Evolutionary conservation across 2,797 vertebrate species (phyloP), one percentile per base, ranked within the genome.

Genomic region (Acrocephalus scirpaceus): DNA sequence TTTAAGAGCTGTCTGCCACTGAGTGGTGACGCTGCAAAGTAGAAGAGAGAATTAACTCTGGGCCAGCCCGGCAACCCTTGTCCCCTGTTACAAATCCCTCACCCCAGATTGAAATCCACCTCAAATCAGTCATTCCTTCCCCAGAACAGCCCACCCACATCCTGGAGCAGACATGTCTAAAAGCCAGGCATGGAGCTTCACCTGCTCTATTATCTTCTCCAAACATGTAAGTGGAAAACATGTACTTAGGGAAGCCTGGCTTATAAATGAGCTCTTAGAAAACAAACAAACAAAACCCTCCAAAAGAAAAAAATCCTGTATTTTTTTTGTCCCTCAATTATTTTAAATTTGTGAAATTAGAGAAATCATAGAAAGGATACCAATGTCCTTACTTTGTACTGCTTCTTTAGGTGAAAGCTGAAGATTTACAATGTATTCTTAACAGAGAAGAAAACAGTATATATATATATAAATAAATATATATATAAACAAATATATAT

Each of bases 181-280:
- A 85, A 44, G 25, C 11, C 7, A 1, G 2, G 0, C 0, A 0
- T 5, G 44, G 32, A 77, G 17, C 30, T 79, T 66, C 65, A 23
- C 42, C 23, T 78, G 32, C 17, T 83, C 10, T 4, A 10, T 65
- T 57, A 26, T 18, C 23, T 66, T 48, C 83, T 62, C 26, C 16
- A 32, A 86, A 74, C 12, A 19, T 5, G 0, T 11, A 67, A 18
- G 13, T 26, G 23, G 45, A 77, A 83, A 71, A 65, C 3, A 22
- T 0, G 7, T 10, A 67, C 30, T 51, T 58, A 32, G 23, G 25
- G 18, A 73, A 82, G 51, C 12, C 2, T 84, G 44, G 47, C 7
- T 85, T 86, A 74, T 48, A 64, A 78, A 58, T 11, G 25, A 78
- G 12, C 6, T 48, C 36, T 82, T 19, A 80, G 38, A 30, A 60